Evolutionary conservation across 2,888 invertebrate genomes (phyloP), one percentile per base, ranked within the genome.

Genomic region (Drosophila paramelanica): DNA sequence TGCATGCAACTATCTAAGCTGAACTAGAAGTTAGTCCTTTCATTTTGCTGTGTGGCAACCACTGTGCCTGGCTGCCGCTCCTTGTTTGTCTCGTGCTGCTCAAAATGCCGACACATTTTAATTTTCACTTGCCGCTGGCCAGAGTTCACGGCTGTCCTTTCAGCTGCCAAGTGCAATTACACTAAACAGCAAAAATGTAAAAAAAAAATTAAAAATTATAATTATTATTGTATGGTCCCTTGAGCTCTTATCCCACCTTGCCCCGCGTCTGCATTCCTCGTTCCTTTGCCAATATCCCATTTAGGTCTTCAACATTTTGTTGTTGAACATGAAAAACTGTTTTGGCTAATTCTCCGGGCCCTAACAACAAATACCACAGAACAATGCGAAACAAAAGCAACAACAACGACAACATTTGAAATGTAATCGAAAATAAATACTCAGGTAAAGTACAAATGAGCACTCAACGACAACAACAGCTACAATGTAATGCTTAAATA

Each of bases 381-480:
- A 56, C 56, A 61, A 69, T 57, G 65, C 42, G 7, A 57, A 52
- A n/a, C 46, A 45, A 10, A 17, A 70, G 60, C 49, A 53, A 50
- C 51, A 76, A 61, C 45, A 56, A 58, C 11, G 46, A 72, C 50
- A 77, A 72, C 75, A 76, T 62, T 77, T 64, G 71, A 59, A 73
- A 68, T 36, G 72, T 77, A 88, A 85, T 88, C 86, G 77, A 81
- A 88, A 88, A 79, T 81, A 85, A 83, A 85, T 83, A 88, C 56
- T 27, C 49, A 10, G 50, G 46, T 33, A 53, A 64, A 65, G 47
- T 55, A 73, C 46, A 68, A 70, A 79, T 72, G 77, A 74, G 61
- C 64, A 69, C 47, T 36, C n/a, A 23, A 45, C 20, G 52, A 50
- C 49, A 67, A 66, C 31, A 60, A 56, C 13, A 59, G 45, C 55